Conservation (phyloP, 1,140 invertebrate species). For the Drosophila kohkoa region DNA sequence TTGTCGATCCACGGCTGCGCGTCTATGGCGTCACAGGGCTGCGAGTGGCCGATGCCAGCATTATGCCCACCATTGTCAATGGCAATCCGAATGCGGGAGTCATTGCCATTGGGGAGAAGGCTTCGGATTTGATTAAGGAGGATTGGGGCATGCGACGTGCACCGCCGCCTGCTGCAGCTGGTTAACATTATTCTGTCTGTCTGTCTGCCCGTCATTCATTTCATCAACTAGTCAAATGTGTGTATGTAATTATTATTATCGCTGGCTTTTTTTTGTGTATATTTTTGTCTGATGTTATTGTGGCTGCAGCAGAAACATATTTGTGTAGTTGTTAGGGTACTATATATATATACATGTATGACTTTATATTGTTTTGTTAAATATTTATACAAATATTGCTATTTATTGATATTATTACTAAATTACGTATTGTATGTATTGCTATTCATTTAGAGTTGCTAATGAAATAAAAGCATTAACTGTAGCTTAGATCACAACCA, state of each 20-base stretch:
- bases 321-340: conserved; percentile 27
- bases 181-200: not conserved
- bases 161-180: conserved; percentile 2
- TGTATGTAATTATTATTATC: conserved; percentile 45
- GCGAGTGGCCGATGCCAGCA: conserved; percentile 91
- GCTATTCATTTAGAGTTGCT: conserved; percentile 1
- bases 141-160: conserved; percentile 87
- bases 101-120: conserved; percentile 91
- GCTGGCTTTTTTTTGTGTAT: not conserved
- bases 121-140: conserved; percentile 91
- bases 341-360: conserved; percentile 12
- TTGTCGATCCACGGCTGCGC: conserved; percentile 91
- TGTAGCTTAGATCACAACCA: conserved; percentile 5
- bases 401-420: conserved; percentile 47
- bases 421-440: conserved; percentile 37
- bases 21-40: conserved; percentile 91
- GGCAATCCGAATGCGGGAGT: conserved; percentile 92
- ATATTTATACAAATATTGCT: conserved; percentile 67
- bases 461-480: conserved; percentile 31
- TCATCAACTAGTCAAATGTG: conserved; percentile 76
- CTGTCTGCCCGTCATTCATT: conserved; percentile 44
- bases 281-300: conserved; percentile 21
- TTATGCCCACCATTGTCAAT: conserved; percentile 93
- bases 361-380: conserved; percentile 54
- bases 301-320: conserved; percentile 24